phyloP scores from a whole-genome alignment of 2,113 vertebrate species.

The Callospermophilus lateralis region DNA sequence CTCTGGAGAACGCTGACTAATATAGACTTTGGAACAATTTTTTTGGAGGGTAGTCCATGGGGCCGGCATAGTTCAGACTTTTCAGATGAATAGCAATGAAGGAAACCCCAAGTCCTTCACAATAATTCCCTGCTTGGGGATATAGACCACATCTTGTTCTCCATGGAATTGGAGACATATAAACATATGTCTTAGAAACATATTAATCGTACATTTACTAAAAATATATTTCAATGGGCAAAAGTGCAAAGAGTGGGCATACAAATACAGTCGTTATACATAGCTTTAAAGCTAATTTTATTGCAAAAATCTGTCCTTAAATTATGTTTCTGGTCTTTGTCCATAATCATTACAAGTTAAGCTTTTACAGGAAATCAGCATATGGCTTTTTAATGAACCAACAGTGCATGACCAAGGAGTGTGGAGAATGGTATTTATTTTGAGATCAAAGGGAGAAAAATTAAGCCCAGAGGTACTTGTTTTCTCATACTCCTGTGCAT shows the following conservation, averaged over 20 bases:
- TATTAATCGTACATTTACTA: background rate
- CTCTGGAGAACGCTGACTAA: background rate
- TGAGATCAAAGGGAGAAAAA: constrained; percentile 68
- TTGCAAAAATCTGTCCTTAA: constrained; percentile 26
- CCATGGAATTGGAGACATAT: background rate
- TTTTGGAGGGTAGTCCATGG: background rate
- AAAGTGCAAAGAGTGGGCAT: constrained; percentile 36
- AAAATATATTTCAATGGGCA: background rate
- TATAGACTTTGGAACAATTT: background rate
- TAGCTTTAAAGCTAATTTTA: constrained; percentile 35
- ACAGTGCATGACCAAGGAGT: constrained; percentile 4
- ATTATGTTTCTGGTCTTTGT: constrained; percentile 50
- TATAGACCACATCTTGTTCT: background rate
- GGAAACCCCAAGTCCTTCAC: background rate
- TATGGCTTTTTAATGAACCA: constrained; percentile 65
- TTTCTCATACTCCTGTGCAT: constrained; percentile 43
- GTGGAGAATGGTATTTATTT: constrained; percentile 67
- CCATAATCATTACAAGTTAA: constrained; percentile 25
- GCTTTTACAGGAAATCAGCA: constrained; percentile 49
- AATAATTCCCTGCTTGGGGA: background rate
- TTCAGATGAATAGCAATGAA: background rate
- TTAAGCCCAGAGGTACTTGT: constrained; percentile 57
- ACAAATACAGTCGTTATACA: background rate
- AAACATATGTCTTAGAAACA: constrained; percentile 35
- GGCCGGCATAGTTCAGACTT: background rate